Evolutionary conservation across 2,113 vertebrate genomes (phyloP).

Genomic region (Pavo muticus): DNA sequence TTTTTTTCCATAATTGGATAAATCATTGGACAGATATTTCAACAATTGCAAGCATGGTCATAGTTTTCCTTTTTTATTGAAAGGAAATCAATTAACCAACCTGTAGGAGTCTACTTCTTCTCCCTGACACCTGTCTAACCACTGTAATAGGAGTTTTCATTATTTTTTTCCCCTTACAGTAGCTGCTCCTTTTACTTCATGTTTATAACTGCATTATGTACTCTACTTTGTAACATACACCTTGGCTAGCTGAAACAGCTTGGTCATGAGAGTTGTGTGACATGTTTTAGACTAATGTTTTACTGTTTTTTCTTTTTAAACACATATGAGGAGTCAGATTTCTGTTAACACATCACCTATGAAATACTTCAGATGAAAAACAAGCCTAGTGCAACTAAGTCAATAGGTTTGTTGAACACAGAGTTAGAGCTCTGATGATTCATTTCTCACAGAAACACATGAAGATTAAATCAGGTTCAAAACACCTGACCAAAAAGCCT

Average conservation of each 20-base stretch:
- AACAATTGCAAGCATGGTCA: rapidly evolving
- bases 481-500: background rate
- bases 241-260: background rate
- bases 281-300: background rate
- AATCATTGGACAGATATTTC: background rate
- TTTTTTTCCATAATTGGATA: background rate
- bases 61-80: background rate
- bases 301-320: no score
- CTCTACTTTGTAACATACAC: background rate
- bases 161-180: background rate
- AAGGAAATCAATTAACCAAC: background rate
- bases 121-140: background rate
- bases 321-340: background rate
- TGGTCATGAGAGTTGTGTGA: background rate
- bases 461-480: background rate
- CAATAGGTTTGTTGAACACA: background rate
- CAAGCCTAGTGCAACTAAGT: background rate
- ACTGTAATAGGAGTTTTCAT: background rate
- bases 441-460: background rate
- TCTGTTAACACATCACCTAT: background rate
- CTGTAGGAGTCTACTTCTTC: background rate
- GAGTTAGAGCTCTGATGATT: background rate
- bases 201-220: background rate
- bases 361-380: background rate
- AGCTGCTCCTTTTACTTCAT: background rate